phyloP scores from a whole-genome alignment of 2,888 invertebrate species.

The Ellobium chinense region DNA sequence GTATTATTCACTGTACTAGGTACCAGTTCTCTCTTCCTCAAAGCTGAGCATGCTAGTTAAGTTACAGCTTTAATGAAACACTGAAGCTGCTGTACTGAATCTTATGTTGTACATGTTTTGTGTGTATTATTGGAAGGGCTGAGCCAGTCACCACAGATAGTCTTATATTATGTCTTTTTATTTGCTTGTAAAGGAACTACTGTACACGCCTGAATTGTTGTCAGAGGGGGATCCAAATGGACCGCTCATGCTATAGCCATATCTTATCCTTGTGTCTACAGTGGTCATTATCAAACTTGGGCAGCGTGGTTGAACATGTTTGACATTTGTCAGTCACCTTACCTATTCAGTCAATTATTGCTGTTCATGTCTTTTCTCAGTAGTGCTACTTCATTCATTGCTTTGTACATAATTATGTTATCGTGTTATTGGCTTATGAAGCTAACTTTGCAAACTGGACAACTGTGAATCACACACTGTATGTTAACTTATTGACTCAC shows the following conservation, averaged over 20 bases:
- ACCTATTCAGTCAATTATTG: too few species aligned
- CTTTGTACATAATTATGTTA: neutral
- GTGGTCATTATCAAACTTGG: slow-evolving; percentile 2
- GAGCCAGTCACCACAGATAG: neutral
- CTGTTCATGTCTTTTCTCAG: too few species aligned
- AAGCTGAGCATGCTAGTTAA: neutral
- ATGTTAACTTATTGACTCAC: slow-evolving; percentile 10
- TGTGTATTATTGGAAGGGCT: neutral
- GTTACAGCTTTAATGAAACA: neutral
- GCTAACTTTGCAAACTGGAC: slow-evolving; percentile 28
- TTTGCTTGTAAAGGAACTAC: neutral
- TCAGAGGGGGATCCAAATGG: neutral
- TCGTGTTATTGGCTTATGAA: slow-evolving; percentile 14
- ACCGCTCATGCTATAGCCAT: neutral
- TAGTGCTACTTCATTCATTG: too few species aligned
- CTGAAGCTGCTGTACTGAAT: slow-evolving; percentile 10
- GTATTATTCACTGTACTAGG: slow-evolving; percentile 28
- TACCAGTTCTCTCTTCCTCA: neutral
- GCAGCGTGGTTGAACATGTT: slow-evolving; percentile 13
- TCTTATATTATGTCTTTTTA: neutral
- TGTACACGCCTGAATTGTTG: neutral
- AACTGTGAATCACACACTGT: slow-evolving; percentile 22
- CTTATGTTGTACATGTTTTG: too few species aligned
- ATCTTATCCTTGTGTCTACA: too few species aligned
- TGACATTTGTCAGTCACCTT: too few species aligned